Percentiles rank a stretch among this genome's conserved stretches.
phyloP scores from a whole-genome alignment of 2,113 vertebrate genomes.

The Pedetes capensis region DNA sequence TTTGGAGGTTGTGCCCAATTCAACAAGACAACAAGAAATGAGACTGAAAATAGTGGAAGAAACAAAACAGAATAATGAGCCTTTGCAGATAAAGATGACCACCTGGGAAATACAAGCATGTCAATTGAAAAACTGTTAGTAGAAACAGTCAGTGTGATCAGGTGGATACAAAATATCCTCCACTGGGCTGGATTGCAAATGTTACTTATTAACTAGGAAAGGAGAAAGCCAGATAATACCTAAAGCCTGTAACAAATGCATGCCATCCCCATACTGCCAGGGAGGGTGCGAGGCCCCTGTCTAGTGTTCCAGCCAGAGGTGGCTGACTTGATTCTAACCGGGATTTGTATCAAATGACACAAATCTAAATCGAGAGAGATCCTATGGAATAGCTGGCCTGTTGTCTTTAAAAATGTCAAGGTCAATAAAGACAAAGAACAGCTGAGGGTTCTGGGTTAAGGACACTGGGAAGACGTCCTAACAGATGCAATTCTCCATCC shows the following conservation, averaged over 20 bases:
- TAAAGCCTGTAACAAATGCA: no score
- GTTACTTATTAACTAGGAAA: neutral
- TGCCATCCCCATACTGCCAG: accelerated
- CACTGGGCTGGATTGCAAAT: neutral
- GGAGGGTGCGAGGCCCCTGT: accelerated
- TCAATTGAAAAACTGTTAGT: neutral
- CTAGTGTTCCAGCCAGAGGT: accelerated
- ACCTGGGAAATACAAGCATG: neutral
- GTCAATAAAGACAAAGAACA: neutral
- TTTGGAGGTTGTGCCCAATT: neutral
- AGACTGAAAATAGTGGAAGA: neutral
- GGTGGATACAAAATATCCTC: neutral
- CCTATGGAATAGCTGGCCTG: neutral
- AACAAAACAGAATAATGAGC: neutral
- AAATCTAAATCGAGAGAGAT: neutral
- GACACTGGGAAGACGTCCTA: neutral
- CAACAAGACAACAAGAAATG: neutral
- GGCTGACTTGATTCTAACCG: neutral
- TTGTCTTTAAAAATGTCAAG: neutral
- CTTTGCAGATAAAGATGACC: neutral
- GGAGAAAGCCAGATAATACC: neutral
- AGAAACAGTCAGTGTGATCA: neutral
- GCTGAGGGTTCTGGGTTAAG: neutral
- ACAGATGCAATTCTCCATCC: accelerated
- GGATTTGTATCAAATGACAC: neutral